Percentiles rank a stretch among this genome's conserved stretches.
Conservation (phyloP, 2,113 vertebrate genomes). For the Mirounga angustirostris region DNA sequence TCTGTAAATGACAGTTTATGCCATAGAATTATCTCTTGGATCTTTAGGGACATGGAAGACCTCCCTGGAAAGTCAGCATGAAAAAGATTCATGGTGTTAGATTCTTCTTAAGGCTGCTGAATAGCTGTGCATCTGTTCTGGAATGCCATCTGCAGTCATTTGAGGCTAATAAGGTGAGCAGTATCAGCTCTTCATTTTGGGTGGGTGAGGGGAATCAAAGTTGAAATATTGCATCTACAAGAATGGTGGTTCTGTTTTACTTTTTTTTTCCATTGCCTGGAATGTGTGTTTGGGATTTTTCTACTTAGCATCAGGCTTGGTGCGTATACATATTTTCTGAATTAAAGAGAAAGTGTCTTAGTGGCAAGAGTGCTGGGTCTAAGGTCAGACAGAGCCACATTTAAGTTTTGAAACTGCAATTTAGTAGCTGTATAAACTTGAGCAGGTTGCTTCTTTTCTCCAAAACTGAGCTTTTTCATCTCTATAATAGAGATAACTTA, state of each 20-base stretch:
- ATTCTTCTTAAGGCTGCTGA: slow-evolving; percentile 24
- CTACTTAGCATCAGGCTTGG: not conserved
- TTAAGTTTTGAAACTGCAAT: not conserved
- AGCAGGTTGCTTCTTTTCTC: not conserved
- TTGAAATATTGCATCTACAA: not conserved
- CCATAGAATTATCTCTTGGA: slow-evolving; percentile 42
- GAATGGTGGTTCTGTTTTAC: not conserved
- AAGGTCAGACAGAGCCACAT: not conserved
- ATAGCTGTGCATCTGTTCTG: not conserved
- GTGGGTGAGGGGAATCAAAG: not conserved
- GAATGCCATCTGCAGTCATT: not conserved
- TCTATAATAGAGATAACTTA: not conserved
- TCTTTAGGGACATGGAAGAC: slow-evolving; percentile 45
- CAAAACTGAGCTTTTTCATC: slow-evolving; percentile 10
- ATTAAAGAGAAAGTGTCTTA: not conserved
- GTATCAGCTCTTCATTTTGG: slow-evolving; percentile 40
- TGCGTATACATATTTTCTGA: not conserved
- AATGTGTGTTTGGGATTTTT: slow-evolving; percentile 49
- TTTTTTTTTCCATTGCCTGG: slow-evolving; percentile 13
- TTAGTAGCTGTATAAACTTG: not conserved
- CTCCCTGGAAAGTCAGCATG: not conserved
- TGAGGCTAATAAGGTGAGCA: slow-evolving; percentile 21
- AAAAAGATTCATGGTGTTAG: not conserved
- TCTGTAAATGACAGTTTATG: slow-evolving; percentile 56
- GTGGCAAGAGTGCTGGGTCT: not conserved